These are phyloP conservation scores for Misgurnus mizolepis DNA, from an alignment of 2,113 vertebrate species.

Conservation along the genomic window DNA sequence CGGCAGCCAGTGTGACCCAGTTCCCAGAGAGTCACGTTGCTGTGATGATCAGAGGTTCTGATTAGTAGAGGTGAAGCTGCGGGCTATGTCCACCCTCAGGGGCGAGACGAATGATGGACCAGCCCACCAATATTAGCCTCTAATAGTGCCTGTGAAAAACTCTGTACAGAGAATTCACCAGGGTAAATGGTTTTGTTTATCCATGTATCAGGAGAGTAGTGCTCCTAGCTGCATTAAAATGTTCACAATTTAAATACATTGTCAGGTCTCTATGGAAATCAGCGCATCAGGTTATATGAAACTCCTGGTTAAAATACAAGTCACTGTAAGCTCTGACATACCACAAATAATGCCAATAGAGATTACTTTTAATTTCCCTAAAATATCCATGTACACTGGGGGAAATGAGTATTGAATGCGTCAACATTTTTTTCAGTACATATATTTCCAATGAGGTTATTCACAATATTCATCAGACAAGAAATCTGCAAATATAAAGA, in stretches of 20 bases:
- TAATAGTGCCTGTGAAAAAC: constrained; percentile 28
- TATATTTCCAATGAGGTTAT: no score
- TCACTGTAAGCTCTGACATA: no score
- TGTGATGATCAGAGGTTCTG: constrained; percentile 50
- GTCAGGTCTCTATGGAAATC: not conserved
- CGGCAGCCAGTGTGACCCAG: constrained; percentile 41
- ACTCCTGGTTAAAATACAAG: no score
- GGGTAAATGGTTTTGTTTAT: constrained; percentile 17
- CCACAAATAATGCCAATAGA: not conserved
- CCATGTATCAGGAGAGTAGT: constrained; percentile 20
- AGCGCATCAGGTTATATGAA: not conserved
- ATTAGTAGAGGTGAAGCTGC: constrained; percentile 55
- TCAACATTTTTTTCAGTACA: no score
- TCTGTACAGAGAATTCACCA: not conserved
- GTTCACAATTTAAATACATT: no score
- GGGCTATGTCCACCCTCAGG: constrained; percentile 47
- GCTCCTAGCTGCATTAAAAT: not conserved
- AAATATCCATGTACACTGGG: no score
- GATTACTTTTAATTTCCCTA: no score
- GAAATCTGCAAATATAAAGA: no score
- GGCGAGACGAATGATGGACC: constrained; percentile 25
- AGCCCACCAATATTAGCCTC: constrained; percentile 50
- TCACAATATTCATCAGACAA: no score
- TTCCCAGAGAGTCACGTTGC: constrained; percentile 44
- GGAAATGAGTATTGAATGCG: no score